phyloP scores from a whole-genome alignment of 1,140 invertebrate species.

The Aleiodes sp. region DNA sequence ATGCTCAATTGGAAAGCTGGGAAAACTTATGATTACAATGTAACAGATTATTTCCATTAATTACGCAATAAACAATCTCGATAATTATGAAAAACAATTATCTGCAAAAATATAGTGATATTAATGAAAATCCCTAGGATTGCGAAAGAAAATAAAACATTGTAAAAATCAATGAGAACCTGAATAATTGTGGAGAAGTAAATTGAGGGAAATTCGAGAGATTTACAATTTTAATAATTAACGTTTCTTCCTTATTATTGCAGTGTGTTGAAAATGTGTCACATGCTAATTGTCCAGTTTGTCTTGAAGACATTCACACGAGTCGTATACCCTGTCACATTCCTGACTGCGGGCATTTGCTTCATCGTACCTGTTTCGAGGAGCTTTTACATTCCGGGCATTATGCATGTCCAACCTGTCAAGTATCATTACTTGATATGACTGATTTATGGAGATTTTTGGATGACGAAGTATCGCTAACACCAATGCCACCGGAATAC shows the following conservation, averaged over 20 bases:
- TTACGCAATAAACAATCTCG: too few relatives aligned
- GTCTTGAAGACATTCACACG: slow-evolving; percentile 88
- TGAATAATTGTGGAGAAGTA: too few relatives aligned
- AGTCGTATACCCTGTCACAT: slow-evolving; percentile 87
- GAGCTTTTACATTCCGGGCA: slow-evolving; percentile 79
- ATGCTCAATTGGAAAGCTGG: too few relatives aligned
- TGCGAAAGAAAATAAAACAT: too few relatives aligned
- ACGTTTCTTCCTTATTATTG: background rate
- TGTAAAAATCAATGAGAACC: too few relatives aligned
- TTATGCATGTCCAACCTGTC: slow-evolving; percentile 88
- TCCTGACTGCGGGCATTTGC: slow-evolving; percentile 84
- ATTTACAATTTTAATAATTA: background rate
- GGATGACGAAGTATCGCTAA: slow-evolving; percentile 80
- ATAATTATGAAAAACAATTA: too few relatives aligned
- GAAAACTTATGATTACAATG: too few relatives aligned
- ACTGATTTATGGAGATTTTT: slow-evolving; percentile 80
- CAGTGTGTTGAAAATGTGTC: slow-evolving; percentile 88
- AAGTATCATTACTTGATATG: slow-evolving; percentile 87
- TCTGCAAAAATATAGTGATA: too few relatives aligned
- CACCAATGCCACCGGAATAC: slow-evolving; percentile 85
- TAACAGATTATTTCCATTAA: too few relatives aligned
- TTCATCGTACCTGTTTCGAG: slow-evolving; percentile 84
- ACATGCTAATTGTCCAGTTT: slow-evolving; percentile 86
- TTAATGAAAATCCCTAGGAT: too few relatives aligned
- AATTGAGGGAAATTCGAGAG: background rate